phyloP scores from a whole-genome alignment of 64 coral and sea anemone species.

The Cladopsammia gracilis region DNA sequence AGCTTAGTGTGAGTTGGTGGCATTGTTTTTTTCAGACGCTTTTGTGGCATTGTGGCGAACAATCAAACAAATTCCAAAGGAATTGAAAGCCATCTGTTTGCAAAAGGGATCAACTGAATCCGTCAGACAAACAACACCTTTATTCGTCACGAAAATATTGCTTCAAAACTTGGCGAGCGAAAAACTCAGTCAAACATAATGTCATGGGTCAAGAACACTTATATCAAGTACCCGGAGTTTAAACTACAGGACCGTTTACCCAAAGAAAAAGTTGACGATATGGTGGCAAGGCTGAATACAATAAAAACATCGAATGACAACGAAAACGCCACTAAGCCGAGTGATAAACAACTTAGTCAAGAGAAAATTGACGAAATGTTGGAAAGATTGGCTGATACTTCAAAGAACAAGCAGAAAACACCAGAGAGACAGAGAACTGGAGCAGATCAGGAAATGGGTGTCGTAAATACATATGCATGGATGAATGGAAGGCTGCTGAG shows the following conservation, averaged over 20 bases:
- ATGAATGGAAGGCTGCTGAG: constrained; percentile 57
- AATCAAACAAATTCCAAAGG: not conserved
- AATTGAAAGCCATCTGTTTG: not conserved
- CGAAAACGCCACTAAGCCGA: not conserved
- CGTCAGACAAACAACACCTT: not conserved
- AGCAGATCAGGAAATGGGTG: constrained; percentile 52
- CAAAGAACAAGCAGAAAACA: constrained; percentile 72
- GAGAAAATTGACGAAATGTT: constrained; percentile 79
- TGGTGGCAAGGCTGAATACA: constrained; percentile 60
- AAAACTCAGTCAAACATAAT: not conserved
- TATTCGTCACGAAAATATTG: constrained; percentile 10
- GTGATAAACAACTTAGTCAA: constrained; percentile 28
- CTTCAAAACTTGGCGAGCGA: too few relatives aligned
- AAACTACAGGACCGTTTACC: constrained; percentile 39
- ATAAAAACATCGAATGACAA: constrained; percentile 32
- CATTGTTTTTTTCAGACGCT: not conserved
- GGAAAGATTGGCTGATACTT: constrained; percentile 78
- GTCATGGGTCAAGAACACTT: constrained; percentile 84
- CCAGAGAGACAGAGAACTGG: constrained; percentile 84
- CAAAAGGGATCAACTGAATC: not conserved
- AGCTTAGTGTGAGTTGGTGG: not conserved
- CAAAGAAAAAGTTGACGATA: constrained; percentile 72
- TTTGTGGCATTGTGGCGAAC: not conserved
- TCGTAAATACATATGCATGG: constrained; percentile 85
- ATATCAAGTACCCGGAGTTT: constrained; percentile 81